A percentile compares a stretch with the other conserved stretches of the same genome.
Evolutionary conservation across 2,797 vertebrate genomes (phyloP).

Genomic region (Etheostoma perlongum): DNA sequence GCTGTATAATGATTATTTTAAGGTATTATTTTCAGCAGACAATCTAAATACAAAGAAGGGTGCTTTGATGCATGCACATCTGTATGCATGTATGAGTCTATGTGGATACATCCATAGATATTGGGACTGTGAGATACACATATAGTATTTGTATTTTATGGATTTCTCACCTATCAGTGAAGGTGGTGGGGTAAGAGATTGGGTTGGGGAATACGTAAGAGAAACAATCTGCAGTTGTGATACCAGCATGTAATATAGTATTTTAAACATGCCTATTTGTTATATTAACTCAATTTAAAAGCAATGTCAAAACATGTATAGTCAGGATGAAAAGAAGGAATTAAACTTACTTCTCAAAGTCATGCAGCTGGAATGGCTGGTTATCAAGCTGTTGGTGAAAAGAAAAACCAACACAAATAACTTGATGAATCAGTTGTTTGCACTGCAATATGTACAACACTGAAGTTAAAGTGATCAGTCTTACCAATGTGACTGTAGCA

Average conservation of each 20-base stretch:
- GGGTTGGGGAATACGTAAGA: too few species aligned
- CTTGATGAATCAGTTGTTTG: fast-evolving
- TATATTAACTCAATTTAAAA: neutral
- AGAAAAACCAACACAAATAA: neutral
- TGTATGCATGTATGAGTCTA: neutral
- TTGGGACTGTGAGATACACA: neutral
- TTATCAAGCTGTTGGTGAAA: neutral
- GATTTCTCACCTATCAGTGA: neutral
- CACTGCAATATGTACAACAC: neutral
- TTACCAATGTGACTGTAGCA: conserved; percentile 53
- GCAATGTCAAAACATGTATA: fast-evolving
- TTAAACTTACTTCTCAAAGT: conserved; percentile 26
- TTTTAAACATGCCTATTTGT: neutral
- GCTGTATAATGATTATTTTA: too few species aligned
- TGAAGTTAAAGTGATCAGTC: neutral
- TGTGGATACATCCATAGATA: too few species aligned
- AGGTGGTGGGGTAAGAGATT: neutral
- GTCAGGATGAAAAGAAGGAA: neutral
- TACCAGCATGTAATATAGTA: neutral
- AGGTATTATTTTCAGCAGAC: neutral
- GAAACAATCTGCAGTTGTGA: neutral
- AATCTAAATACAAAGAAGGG: neutral
- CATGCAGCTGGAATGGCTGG: neutral
- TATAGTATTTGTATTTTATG: neutral
- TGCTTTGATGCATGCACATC: neutral